A percentile compares a stretch with the other conserved stretches of the same genome.
phyloP scores from a whole-genome alignment of 2,888 invertebrate species.

The Drosophila peninsularis region DNA sequence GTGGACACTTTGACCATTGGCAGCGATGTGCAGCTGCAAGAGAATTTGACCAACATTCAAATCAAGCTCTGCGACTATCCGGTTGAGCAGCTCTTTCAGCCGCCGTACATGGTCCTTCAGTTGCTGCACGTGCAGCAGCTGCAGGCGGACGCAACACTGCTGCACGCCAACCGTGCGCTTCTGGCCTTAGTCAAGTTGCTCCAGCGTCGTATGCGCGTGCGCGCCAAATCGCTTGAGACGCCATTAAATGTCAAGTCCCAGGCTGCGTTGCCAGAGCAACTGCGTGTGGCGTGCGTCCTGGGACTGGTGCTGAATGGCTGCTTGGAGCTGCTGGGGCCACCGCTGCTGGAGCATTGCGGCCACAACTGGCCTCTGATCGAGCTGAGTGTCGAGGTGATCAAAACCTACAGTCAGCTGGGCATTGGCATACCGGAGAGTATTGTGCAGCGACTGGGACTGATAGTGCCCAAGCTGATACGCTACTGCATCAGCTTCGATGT shows the following conservation, averaged over 20 bases:
- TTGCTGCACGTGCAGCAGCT: slow-evolving; percentile 66
- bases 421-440: slow-evolving; percentile 21
- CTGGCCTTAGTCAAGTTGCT: slow-evolving; percentile 61
- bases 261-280: slow-evolving; percentile 36
- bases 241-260: slow-evolving; percentile 15
- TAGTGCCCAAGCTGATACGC: slow-evolving; percentile 39
- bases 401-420: slow-evolving; percentile 25
- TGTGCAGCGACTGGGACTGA: slow-evolving; percentile 43
- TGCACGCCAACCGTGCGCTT: slow-evolving; percentile 62
- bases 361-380: slow-evolving; percentile 56
- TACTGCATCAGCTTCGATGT: slow-evolving; percentile 32
- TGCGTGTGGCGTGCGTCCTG: slow-evolving; percentile 68
- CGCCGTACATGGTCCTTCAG: slow-evolving; percentile 80
- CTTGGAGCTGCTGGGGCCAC: slow-evolving; percentile 46
- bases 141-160: slow-evolving; percentile 29
- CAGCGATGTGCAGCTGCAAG: slow-evolving; percentile 58
- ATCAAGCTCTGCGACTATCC: slow-evolving; percentile 83
- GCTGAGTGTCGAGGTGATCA: slow-evolving; percentile 36
- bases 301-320: slow-evolving; percentile 58
- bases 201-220: slow-evolving; percentile 58
- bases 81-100: slow-evolving; percentile 82
- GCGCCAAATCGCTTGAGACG: slow-evolving; percentile 53
- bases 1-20: slow-evolving; percentile 51
- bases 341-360: slow-evolving; percentile 20
- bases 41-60: slow-evolving; percentile 73